Evolutionary conservation across 2,113 vertebrate genomes (phyloP), one percentile per base, ranked within the genome.

Genomic region (Tyrannus savana): DNA sequence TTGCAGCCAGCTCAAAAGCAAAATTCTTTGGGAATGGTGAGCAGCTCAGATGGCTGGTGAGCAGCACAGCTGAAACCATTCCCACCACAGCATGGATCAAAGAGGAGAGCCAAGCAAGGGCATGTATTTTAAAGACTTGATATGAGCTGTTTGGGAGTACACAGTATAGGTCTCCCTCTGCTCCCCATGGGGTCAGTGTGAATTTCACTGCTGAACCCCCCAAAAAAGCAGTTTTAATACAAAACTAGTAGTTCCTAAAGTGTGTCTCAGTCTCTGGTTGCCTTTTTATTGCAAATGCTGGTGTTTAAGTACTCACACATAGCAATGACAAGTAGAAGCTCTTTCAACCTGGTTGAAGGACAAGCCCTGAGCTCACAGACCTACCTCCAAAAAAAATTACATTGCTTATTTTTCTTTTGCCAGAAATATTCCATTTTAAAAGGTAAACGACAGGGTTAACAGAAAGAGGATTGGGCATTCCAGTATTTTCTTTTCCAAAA

Each of bases 141-240:
- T 47, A 15, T 60, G 64, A 50, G 22, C 5, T 74, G 24, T 52
- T 81, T 59, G 41, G 27, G 81, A 64, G 14, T 28, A 42, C 5
- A 28, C 9, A 55, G 5, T 19, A 6, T 14, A 74, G 42, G 3
- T 8, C 5, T 15, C 33, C 44, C 30, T 71, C 52, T 58, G 21
- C 8, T 87, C 12, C 10, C 24, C 13, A 4, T 0, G 4, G 68
- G 7, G 25, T 53, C 4, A 0, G 8, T 35, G 25, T 6, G 44
- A 74, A 66, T 69, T 92, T 80, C 41, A 55, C 28, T 59, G 37
- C 10, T 24, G 16, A 76, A 76, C 19, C 22, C 19, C 59, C 59
- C 8, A 23, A 46, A 80, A 55, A 62, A 44, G 1, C 14, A 31
- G 4, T 37, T 33, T 42, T 74, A 77, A 63, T 41, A 19, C 2